Evolutionary conservation across 2,113 vertebrate species (phyloP).

Genomic region (Serilophus lunatus): DNA sequence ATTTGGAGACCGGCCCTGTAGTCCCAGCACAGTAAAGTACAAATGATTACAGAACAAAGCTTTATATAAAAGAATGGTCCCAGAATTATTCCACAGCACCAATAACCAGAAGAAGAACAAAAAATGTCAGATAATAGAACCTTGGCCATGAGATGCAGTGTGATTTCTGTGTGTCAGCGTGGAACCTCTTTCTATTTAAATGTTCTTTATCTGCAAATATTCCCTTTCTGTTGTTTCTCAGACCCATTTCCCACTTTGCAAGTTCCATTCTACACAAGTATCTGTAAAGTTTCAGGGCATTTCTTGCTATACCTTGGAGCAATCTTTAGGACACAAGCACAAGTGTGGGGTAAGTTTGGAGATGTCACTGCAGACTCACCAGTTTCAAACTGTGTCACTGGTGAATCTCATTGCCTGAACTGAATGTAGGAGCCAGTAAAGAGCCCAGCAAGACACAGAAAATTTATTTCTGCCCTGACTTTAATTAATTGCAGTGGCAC

Average conservation of each 20-base stretch:
- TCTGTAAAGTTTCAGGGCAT: not conserved
- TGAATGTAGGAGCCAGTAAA: not conserved
- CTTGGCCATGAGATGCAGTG: not conserved
- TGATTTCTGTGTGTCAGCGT: not conserved
- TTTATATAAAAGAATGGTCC: not conserved
- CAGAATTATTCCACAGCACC: not conserved
- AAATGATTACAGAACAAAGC: not conserved
- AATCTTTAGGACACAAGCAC: accelerated
- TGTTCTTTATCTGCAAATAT: not conserved
- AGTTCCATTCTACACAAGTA: not conserved
- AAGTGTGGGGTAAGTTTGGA: not conserved
- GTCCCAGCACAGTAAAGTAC: not conserved
- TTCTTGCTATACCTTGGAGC: not conserved
- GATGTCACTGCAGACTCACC: not conserved
- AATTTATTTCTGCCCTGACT: not conserved
- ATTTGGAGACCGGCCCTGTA: not conserved
- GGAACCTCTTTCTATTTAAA: not conserved
- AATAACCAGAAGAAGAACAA: not conserved
- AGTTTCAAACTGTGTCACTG: not conserved
- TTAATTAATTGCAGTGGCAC: not conserved
- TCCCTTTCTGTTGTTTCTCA: not conserved
- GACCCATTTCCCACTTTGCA: accelerated
- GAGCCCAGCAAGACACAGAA: not conserved
- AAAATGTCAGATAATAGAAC: accelerated
- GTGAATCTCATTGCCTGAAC: not conserved